Evolutionary conservation across 1,140 invertebrate genomes (phyloP), one percentile per base, ranked within the genome.

Genomic region (Idris sp.): DNA sequence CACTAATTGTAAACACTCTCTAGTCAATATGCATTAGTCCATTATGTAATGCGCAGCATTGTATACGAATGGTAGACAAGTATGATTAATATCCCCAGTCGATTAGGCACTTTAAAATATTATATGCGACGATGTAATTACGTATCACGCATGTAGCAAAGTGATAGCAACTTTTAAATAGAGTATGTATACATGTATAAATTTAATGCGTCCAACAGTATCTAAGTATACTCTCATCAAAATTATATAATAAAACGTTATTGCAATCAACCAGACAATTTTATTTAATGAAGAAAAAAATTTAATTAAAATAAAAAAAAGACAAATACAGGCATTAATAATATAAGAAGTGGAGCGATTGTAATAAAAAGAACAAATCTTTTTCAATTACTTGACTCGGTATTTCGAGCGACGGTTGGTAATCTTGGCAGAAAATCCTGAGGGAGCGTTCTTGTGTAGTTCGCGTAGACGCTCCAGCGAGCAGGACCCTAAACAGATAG

Each of bases 331-430:
- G n/a, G n/a, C n/a, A n/a, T n/a, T n/a, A n/a, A n/a, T n/a, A n/a
- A n/a, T n/a, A n/a, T n/a, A n/a, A n/a, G n/a, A n/a, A n/a, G n/a
- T n/a, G n/a, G 22, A 61, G 40, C 68, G 61, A 71, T 69, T 68
- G 43, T 68, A 33, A 65, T 62, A 62, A 76, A 49, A 65, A 71
- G 54, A 75, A 82, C 73, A 84, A 83, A 83, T 84, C 79, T 72
- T 79, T 82, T 86, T 86, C 83, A 83, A 86, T 86, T 83, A 83
- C 79, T 80, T 62, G 49, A 53, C 67, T 68, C 59, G 59, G 68
- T 56, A 58, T 72, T 74, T 64, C 59, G 75, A 65, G 67, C 74
- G 76, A 79, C 69, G 79, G 59, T 74, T 74, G 40, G 81, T 85
- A 83, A 84, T 83, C 79, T 81, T 76, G 43, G 53, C 74, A 76